These are phyloP conservation scores for Ptychochromis oligacanthus DNA, from an alignment of 2,113 vertebrate species.

Conservation along the genomic window DNA sequence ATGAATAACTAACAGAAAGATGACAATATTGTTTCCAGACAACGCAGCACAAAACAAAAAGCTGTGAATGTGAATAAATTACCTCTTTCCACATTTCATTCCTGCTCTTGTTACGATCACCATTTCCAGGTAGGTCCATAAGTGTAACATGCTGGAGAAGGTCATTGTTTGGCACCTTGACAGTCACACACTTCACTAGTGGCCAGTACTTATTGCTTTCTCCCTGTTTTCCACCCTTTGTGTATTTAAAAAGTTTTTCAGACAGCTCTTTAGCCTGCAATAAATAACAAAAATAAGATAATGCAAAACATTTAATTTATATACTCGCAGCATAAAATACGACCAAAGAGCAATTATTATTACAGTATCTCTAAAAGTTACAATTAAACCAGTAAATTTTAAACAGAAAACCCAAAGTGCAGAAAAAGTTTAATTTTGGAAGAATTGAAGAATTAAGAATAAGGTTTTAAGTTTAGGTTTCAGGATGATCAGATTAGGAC, in stretches of 20 bases:
- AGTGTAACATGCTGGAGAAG: constrained; percentile 54
- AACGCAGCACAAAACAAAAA: background rate
- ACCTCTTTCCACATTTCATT: constrained; percentile 61
- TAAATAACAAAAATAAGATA: background rate
- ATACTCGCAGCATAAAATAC: background rate
- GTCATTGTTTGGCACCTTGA: constrained; percentile 36
- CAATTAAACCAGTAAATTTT: background rate
- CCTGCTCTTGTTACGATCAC: constrained; percentile 62
- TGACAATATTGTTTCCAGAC: background rate
- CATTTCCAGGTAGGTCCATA: constrained; percentile 55
- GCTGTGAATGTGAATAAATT: background rate
- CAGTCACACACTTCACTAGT: constrained; percentile 46
- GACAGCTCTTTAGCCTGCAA: constrained; percentile 48
- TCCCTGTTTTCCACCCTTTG: background rate
- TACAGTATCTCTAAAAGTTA: background rate
- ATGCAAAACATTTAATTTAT: background rate
- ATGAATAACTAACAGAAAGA: background rate
- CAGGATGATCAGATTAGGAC: no score
- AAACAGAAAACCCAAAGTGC: background rate
- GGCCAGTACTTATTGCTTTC: constrained; percentile 43
- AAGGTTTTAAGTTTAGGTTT: no score
- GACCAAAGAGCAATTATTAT: background rate
- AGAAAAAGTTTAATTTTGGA: background rate
- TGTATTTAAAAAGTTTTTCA: constrained; percentile 19
- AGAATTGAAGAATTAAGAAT: no score